Base-by-base conservation (phyloP, 2,113 vertebrate species). In the Papio anubis region DNA sequence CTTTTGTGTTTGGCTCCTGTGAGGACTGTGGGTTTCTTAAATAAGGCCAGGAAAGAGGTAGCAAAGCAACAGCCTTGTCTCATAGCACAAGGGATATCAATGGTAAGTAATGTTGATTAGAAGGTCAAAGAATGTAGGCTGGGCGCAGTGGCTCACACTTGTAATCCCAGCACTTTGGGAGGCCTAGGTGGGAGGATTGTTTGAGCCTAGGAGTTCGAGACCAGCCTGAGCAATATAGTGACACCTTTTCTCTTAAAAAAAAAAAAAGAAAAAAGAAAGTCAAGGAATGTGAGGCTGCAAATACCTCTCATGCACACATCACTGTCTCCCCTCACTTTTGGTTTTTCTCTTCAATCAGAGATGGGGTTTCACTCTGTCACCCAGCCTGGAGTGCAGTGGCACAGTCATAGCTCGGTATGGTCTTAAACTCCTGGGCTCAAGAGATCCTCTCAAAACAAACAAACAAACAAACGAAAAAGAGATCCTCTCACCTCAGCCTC, bases 1-100 rank as follows among this genome's bases (percentile, higher is more conserved):
- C 82, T 93, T 81, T 40, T 50, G 66, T 61, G 35, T 95, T 76
- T 88, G 89, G 82, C 83, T 23, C 50, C 82, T 94, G 30, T 80
- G 50, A 90, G 80, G 57, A 68, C 80, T 87, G 30, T 21, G 64
- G 30, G 40, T 92, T 95, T 94, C 50, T 78, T 87, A 50, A 76
- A 35, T 8, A 57, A 84, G 55, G 9, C 68, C 73, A 84, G 81
- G 40, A 75, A 20, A 68, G 48, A 93, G 57, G 61, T 30, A 86
- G n/a, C 93, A 89, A 27, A 92, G 61, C 91, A 90, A 30, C 30
- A 89, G 48, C 30, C 61, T 79, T 73, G 73, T 79, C 32, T 88
- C 32, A 43, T 32, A 87, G 89, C 21, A 43, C 13, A n/a, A 40
- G 76, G 38, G 50, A 20, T 72, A 23, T 35, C 75, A 40, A 0